Base-by-base conservation (phyloP, 2,888 invertebrate species). In the Malthinus seriepunctatus region DNA sequence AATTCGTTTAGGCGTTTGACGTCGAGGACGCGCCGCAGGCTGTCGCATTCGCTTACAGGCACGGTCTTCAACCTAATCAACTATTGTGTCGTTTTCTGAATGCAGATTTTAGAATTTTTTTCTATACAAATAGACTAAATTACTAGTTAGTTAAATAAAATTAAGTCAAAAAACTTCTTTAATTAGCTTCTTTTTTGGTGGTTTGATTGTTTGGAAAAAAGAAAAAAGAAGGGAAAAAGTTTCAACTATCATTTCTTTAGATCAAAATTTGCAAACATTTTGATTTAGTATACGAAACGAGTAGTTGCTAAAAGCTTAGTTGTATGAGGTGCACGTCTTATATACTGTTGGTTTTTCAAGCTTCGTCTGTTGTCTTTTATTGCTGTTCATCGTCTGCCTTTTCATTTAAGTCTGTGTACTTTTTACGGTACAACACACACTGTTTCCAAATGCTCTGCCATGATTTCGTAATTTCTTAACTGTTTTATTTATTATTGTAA, bases 1-100 rank as follows among this genome's bases (percentile, higher is more conserved):
- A 77, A 77, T 75, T 75, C 74, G 73, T 75, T 76, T 76, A 73
- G 69, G 67, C 72, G 69, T 71, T 75, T 73, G 73, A 72, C 73
- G 70, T 73, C 67, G 73, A 61, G 66, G 69, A 68, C 71, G 67
- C 67, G 66, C 69, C 63, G 52, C 67, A 53, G 67, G 63, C 56
- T 60, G 63, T 56, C 58, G 62, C 54, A 64, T 57, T 57, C 59
- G 63, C 61, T 61, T 61, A 23, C 23, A 5, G 23, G 23, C 23
- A 23, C 3, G 23, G 23, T 23, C 23, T 23, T 23, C 15, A 59
- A 67, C 68, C 70, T 70, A 71, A 71, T 71, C 70, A 71, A 68
- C 60, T 64, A 66, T 62, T 65, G 63, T 62, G 64, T 66, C 62
- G 68, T 65, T 64, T 64, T 58, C 67, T 67, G 70, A 71, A 72